Conservation (phyloP, 2,797 vertebrate genomes). For the Ptychobarbus kaznakovi region DNA sequence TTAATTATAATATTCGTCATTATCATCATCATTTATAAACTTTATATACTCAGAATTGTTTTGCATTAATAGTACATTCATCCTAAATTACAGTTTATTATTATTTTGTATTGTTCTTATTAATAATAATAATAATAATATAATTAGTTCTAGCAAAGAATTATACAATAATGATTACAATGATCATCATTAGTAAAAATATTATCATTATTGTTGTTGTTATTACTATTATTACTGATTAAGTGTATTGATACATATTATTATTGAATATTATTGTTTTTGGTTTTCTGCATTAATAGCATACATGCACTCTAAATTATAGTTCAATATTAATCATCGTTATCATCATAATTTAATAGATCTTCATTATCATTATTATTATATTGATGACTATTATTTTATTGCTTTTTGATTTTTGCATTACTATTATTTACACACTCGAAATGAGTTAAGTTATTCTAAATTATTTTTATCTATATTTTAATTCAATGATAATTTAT, state of each 20-base stretch:
- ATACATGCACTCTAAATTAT: not conserved
- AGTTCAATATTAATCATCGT: too few species aligned
- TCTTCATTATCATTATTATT: not conserved
- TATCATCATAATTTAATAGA: not conserved
- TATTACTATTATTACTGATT: not conserved
- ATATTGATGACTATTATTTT: not conserved
- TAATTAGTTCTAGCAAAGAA: too few species aligned
- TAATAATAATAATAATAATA: too few species aligned
- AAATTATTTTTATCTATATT: not conserved
- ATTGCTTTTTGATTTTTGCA: not conserved
- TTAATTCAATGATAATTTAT: not conserved
- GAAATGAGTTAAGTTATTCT: not conserved
- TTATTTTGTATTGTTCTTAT: too few species aligned
- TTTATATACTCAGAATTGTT: too few species aligned
- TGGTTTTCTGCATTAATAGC: not conserved
- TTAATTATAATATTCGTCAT: not conserved
- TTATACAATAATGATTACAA: too few species aligned
- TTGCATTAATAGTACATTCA: too few species aligned
- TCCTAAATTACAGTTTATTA: too few species aligned
- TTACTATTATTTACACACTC: not conserved
- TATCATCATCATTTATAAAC: too few species aligned
- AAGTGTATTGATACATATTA: too few species aligned
- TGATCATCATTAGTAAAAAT: too few species aligned
- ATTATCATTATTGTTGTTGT: not conserved
- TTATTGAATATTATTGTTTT: not conserved